phyloP scores from a whole-genome alignment of 2,888 invertebrate genomes.

The Epistrophe eligans region DNA sequence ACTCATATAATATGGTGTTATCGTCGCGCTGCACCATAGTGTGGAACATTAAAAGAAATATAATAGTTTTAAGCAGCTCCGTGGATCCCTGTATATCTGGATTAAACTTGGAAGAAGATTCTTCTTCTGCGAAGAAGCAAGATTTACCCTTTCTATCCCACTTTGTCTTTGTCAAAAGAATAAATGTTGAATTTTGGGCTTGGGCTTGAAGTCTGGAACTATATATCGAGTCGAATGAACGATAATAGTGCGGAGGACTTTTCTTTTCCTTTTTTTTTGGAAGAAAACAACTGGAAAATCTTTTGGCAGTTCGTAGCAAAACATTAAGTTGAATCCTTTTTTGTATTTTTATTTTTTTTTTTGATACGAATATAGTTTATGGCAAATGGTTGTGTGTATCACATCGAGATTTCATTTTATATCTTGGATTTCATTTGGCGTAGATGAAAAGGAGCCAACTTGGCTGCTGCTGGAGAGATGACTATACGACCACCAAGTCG shows the following conservation, averaged over 20 bases:
- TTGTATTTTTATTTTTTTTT: background rate
- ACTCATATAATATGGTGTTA: background rate
- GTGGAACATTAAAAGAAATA: conserved; percentile 65
- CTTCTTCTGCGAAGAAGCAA: background rate
- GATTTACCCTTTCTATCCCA: conserved; percentile 37
- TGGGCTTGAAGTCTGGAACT: conserved; percentile 4
- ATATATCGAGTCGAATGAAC: background rate
- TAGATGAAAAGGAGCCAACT: conserved; percentile 64
- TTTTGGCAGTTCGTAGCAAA: conserved; percentile 71
- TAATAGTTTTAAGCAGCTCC: conserved; percentile 65
- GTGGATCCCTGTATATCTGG: conserved; percentile 10
- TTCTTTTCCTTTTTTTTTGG: background rate
- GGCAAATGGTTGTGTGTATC: conserved; percentile 35
- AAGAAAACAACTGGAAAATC: conserved; percentile 66
- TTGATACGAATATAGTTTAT: conserved; percentile 9
- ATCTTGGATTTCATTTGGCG: conserved; percentile 57
- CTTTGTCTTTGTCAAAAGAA: conserved; percentile 66
- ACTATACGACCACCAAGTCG: background rate
- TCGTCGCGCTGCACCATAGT: conserved; percentile 29
- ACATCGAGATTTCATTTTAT: conserved; percentile 64
- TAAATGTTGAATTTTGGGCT: conserved; percentile 40
- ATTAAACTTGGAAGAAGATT: conserved; percentile 22
- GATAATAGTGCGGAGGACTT: background rate
- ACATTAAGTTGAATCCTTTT: conserved; percentile 48
- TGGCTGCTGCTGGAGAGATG: conserved; percentile 58